phyloP scores from a whole-genome alignment of 2,113 vertebrate genomes.

The Callopanchax toddi region DNA sequence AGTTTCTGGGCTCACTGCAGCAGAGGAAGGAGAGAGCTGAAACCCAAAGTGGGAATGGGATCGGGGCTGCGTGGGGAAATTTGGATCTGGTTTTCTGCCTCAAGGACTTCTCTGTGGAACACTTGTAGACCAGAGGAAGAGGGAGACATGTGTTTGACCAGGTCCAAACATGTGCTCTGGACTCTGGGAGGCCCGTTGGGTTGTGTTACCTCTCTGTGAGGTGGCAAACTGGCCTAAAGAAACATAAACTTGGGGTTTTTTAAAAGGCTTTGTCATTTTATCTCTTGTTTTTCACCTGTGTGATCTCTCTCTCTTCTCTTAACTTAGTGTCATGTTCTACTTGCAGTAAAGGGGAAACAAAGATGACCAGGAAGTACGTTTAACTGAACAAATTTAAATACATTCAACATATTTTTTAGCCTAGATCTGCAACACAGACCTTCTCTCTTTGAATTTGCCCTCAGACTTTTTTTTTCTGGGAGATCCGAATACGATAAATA shows the following conservation, averaged over 20 bases:
- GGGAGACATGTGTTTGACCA: constrained; percentile 45
- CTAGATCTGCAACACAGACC: too few species aligned
- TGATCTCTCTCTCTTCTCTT: not conserved
- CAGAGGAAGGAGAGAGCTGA: constrained; percentile 30
- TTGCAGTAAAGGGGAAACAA: not conserved
- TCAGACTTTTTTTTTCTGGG: too few species aligned
- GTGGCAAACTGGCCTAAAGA: not conserved
- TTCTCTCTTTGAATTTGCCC: too few species aligned
- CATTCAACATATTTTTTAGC: too few species aligned
- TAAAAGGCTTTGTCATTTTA: not conserved
- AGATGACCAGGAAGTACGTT: not conserved
- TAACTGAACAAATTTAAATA: not conserved
- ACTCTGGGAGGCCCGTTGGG: constrained; percentile 27
- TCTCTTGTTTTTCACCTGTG: not conserved
- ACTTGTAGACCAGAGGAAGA: constrained; percentile 30
- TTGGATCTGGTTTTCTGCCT: constrained; percentile 25
- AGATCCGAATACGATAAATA: too few species aligned
- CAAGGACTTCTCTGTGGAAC: constrained; percentile 35
- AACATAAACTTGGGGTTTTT: not conserved
- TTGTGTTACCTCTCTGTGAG: constrained; percentile 19
- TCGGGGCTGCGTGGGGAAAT: constrained; percentile 26
- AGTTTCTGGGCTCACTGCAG: constrained; percentile 20
- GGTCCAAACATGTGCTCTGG: constrained; percentile 49
- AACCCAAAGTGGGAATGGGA: constrained; percentile 15
- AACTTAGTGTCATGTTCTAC: not conserved